A percentile compares a stretch with the other conserved stretches of the same genome.
Conservation (phyloP, 1,140 invertebrate species). For the Zaprionus kolodkinae region DNA sequence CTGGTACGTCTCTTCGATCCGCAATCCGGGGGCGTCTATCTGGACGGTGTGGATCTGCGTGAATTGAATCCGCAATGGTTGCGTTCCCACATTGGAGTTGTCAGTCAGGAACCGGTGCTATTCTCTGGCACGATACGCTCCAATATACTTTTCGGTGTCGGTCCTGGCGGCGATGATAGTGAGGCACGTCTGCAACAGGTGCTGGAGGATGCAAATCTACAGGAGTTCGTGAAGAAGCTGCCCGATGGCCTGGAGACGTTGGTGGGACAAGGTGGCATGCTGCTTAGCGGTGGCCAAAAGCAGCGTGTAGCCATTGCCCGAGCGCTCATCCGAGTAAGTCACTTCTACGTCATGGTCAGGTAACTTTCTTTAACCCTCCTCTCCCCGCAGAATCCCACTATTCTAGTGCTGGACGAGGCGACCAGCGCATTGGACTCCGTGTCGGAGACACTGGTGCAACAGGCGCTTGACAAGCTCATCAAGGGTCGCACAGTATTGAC, state of each 20-base stretch:
- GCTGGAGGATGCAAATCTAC: constrained; percentile 90
- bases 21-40: constrained; percentile 86
- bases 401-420: constrained; percentile 94
- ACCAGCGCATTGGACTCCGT: constrained; percentile 96
- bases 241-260: constrained; percentile 90
- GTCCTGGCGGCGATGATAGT: constrained; percentile 84
- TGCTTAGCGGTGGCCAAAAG: constrained; percentile 94
- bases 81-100: constrained; percentile 90
- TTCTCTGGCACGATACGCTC: constrained; percentile 92
- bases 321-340: constrained; percentile 91
- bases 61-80: constrained; percentile 89
- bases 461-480: constrained; percentile 92
- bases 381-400: constrained; percentile 89
- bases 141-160: constrained; percentile 93
- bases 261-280: constrained; percentile 92
- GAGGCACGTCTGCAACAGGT: constrained; percentile 87
- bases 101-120: constrained; percentile 92
- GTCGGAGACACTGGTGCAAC: constrained; percentile 94
- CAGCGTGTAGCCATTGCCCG: constrained; percentile 95
- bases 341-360: not conserved
- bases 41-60: constrained; percentile 89
- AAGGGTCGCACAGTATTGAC: constrained; percentile 95
- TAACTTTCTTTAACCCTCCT: not conserved
- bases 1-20: constrained; percentile 94
- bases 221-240: constrained; percentile 91